These are phyloP conservation scores for Sanderia malayensis DNA, from an alignment of 30 jellyfish, hydroid and myxozoan genomes.

Conservation along the genomic window DNA sequence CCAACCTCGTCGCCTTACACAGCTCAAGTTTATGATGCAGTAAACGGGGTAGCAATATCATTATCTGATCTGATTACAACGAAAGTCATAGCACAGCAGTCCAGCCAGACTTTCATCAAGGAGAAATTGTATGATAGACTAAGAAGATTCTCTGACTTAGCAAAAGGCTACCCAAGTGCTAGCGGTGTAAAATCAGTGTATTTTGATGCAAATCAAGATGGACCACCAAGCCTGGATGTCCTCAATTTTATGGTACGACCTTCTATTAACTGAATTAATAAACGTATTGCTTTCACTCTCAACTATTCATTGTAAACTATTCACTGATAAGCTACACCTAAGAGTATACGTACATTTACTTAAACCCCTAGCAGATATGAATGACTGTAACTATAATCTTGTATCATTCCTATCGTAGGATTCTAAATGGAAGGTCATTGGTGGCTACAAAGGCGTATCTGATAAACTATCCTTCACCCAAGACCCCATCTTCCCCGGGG, in stretches of 20 bases:
- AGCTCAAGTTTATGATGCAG: slow-evolving; percentile 94
- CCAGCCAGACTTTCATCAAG: slow-evolving; percentile 50
- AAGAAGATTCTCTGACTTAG: slow-evolving; percentile 47
- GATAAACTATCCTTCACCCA: slow-evolving; percentile 44
- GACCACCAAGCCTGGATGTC: slow-evolving; percentile 76
- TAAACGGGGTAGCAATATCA: slow-evolving; percentile 90
- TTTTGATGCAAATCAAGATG: slow-evolving; percentile 87
- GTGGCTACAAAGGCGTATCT: slow-evolving; percentile 52
- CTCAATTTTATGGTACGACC: too few relatives aligned
- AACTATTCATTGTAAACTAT: too few relatives aligned
- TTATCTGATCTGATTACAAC: slow-evolving; percentile 81
- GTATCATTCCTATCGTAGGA: slow-evolving; percentile 50
- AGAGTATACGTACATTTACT: too few relatives aligned
- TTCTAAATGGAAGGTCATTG: slow-evolving; percentile 77
- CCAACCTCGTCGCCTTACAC: slow-evolving; percentile 77
- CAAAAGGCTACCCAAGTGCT: slow-evolving; percentile 91
- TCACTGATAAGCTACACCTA: too few relatives aligned
- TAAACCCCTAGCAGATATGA: too few relatives aligned
- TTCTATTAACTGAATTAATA: too few relatives aligned
- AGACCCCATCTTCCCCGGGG: slow-evolving; percentile 92
- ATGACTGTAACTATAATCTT: background rate
- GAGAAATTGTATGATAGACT: slow-evolving; percentile 46
- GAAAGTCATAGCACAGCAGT: slow-evolving; percentile 42
- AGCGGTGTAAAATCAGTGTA: slow-evolving; percentile 65
- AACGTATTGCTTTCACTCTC: too few relatives aligned